phyloP scores from a whole-genome alignment of 2,113 vertebrate genomes.

The Lagopus muta region DNA sequence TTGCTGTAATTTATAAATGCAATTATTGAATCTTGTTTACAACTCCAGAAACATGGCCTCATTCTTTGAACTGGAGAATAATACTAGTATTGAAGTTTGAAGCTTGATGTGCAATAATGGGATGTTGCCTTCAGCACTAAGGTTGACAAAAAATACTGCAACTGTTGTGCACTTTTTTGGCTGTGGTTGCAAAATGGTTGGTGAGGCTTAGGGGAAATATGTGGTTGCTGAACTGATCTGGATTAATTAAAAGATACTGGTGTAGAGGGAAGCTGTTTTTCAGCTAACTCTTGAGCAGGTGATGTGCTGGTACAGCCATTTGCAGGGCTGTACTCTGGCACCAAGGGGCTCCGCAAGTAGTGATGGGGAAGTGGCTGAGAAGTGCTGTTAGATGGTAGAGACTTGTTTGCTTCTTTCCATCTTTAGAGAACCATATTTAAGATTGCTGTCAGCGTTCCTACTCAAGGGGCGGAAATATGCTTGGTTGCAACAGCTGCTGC shows the following conservation, averaged over 20 bases:
- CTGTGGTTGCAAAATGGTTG: neutral
- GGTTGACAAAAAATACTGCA: neutral
- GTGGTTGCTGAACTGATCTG: accelerated
- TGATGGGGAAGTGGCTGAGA: accelerated
- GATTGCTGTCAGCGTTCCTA: accelerated
- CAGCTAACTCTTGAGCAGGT: neutral
- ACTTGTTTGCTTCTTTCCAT: neutral
- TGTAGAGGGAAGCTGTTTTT: neutral
- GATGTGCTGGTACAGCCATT: accelerated
- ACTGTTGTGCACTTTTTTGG: neutral
- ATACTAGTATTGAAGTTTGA: neutral
- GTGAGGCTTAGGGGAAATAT: neutral
- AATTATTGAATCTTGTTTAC: neutral
- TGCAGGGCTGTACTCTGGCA: neutral
- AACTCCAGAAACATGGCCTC: neutral
- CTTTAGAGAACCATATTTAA: neutral
- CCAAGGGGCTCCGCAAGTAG: accelerated
- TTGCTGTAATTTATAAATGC: neutral
- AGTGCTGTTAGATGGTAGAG: neutral
- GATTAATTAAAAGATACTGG: neutral
- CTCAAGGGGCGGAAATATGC: neutral
- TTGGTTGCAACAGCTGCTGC: neutral
- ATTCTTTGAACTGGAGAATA: neutral
- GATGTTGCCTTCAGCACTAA: neutral
- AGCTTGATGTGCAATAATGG: neutral